Base-by-base conservation (phyloP, 92 coral and sea anemone genomes). In the Isaurus tuberculatus region DNA sequence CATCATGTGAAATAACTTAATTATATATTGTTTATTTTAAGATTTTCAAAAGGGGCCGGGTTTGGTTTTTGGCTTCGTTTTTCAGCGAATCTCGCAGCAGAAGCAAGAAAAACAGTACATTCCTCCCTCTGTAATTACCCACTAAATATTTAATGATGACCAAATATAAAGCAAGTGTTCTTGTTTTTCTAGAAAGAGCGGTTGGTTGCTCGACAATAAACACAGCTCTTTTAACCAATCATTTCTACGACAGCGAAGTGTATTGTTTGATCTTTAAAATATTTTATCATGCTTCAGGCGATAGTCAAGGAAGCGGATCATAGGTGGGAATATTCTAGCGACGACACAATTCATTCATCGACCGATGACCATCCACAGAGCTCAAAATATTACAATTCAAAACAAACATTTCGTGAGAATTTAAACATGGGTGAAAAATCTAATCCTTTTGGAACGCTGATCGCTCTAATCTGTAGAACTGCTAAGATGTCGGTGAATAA, bases 401-500 rank as follows among this genome's bases (percentile, higher is more conserved):
- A 57, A 77, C 82, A 58, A 58, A 58, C 55, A 57, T 77, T 33
- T n/a, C 58, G 70, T 42, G 70, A 77, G 25, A 58, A 63, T 16
- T 58, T 67, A 36, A 65, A 9, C 10, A 89, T 89, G 92, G 84
- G 87, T 3, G 92, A 89, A 34, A 89, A 89, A 0, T 74, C 89
- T 1, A 89, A 81, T 20, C 89, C 91, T 1, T 91, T 93, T 60
- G 90, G 95, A 10, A 46, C 93, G 19, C 88, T 93, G 25, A 60
- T 93, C 11, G 87, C 94, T 0, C 90, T 93, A 6, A 93, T 93
- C 27, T 93, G 94, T 73, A 90, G 94, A 37, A 93, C 98, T 28
- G 98, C 98, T 5, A 93, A 91, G 43, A 89, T 89, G 55, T 93
- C 98, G 22, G 98, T 91, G 15, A 93, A 89, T 66, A 93, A 74